Evolutionary conservation across 1,140 invertebrate genomes (phyloP).

Genomic region (Delia radicum): DNA sequence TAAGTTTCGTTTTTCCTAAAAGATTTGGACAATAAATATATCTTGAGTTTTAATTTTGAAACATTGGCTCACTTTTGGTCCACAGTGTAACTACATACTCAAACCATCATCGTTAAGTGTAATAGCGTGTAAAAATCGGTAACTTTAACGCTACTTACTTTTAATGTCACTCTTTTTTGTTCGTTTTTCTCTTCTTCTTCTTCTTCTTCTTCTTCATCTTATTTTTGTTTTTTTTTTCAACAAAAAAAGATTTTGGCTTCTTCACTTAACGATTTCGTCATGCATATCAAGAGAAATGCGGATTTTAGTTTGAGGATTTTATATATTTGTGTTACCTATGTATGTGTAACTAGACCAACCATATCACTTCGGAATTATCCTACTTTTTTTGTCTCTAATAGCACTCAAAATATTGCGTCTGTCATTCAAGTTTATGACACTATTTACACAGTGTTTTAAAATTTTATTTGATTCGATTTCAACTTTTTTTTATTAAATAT

Average conservation of each 20-base stretch:
- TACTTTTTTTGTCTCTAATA: too few relatives aligned
- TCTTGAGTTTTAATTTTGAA: too few relatives aligned
- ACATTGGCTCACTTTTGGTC: too few relatives aligned
- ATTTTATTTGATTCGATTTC: too few relatives aligned
- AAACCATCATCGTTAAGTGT: too few relatives aligned
- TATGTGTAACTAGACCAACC: not conserved
- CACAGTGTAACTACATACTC: too few relatives aligned
- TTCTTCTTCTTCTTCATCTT: not conserved
- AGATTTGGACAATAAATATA: too few relatives aligned
- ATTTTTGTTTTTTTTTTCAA: not conserved
- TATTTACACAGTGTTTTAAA: too few relatives aligned
- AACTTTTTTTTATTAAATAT: too few relatives aligned
- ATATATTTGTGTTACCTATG: not conserved
- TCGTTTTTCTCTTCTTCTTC: not conserved
- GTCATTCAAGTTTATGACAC: too few relatives aligned
- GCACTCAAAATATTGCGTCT: too few relatives aligned
- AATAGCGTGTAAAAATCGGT: constrained; percentile 22
- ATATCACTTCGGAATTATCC: not conserved
- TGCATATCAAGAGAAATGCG: not conserved
- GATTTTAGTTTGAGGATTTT: not conserved
- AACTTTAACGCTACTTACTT: constrained; percentile 20
- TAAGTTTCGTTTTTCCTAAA: too few relatives aligned
- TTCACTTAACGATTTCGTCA: constrained; percentile 2
- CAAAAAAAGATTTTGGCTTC: constrained; percentile 24
- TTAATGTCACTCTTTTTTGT: not conserved